Conservation (phyloP, 2,888 invertebrate species). For the Griposia aprilina region DNA sequence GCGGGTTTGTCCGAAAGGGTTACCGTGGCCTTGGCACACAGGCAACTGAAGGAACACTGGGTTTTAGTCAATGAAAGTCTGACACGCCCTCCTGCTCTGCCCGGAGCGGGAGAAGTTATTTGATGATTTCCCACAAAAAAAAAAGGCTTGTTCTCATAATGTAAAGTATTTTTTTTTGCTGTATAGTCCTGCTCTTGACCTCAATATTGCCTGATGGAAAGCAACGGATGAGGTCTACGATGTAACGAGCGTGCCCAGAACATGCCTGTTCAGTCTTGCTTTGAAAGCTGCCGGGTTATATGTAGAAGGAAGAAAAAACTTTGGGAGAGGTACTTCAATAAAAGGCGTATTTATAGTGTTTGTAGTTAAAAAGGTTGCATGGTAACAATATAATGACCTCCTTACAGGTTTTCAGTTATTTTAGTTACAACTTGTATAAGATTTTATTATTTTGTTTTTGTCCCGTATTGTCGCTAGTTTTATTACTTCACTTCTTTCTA, state of each 20-base stretch:
- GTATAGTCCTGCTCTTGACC: neutral
- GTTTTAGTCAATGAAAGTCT: too few relatives aligned
- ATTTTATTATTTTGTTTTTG: neutral
- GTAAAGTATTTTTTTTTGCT: neutral
- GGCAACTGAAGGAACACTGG: too few relatives aligned
- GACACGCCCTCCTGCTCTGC: too few relatives aligned
- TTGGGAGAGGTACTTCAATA: neutral
- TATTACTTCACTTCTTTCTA: neutral
- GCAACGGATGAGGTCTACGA: neutral
- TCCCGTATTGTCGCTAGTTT: neutral
- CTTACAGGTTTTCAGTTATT: neutral
- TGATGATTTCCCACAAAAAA: too few relatives aligned
- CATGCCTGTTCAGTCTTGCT: neutral
- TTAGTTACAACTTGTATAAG: neutral
- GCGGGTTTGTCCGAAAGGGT: too few relatives aligned
- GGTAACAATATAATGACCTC: neutral
- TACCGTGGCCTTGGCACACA: too few relatives aligned
- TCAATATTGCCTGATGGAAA: neutral
- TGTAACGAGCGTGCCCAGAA: neutral
- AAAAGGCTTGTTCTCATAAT: neutral
- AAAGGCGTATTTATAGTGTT: too few relatives aligned
- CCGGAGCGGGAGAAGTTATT: too few relatives aligned
- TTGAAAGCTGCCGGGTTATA: neutral
- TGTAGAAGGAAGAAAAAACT: neutral
- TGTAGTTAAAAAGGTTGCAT: too few relatives aligned